Evolutionary conservation across 2,888 invertebrate genomes (phyloP).

Genomic region (Lucinisca nassula): DNA sequence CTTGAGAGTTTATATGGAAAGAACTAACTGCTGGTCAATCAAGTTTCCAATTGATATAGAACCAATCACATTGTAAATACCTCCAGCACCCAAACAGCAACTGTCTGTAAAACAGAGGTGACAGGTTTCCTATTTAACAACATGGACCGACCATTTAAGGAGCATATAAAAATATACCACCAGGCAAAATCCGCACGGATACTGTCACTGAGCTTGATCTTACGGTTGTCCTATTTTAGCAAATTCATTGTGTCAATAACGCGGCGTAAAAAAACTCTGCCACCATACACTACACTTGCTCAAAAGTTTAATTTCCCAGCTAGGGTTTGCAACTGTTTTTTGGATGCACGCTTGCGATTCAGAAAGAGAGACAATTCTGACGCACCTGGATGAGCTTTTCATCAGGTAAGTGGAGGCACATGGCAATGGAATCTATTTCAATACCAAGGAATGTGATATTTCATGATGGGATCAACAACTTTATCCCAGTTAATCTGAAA

Average conservation of each 20-base stretch:
- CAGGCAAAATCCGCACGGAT: slow-evolving; percentile 23
- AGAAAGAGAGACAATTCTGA: not conserved
- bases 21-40: too few relatives aligned
- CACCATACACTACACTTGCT: not conserved
- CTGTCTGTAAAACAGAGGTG: too few relatives aligned
- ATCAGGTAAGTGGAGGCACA: not conserved
- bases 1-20: too few relatives aligned
- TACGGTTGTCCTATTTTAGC: slow-evolving; percentile 4
- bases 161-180: slow-evolving; percentile 22
- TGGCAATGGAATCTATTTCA: not conserved
- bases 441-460: not conserved
- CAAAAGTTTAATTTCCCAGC: not conserved
- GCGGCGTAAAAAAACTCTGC: not conserved
- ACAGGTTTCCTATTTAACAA: too few relatives aligned
- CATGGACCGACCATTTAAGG: slow-evolving; percentile 24
- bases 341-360: not conserved
- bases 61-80: too few relatives aligned
- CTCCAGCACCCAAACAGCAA: too few relatives aligned
- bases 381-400: not conserved
- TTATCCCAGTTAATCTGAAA: not conserved
- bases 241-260: not conserved
- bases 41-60: too few relatives aligned
- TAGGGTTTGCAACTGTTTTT: too few relatives aligned
- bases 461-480: not conserved
- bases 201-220: slow-evolving; percentile 3